Base-by-base conservation (phyloP, 2,888 invertebrate species). In the Dioctria linearis region DNA sequence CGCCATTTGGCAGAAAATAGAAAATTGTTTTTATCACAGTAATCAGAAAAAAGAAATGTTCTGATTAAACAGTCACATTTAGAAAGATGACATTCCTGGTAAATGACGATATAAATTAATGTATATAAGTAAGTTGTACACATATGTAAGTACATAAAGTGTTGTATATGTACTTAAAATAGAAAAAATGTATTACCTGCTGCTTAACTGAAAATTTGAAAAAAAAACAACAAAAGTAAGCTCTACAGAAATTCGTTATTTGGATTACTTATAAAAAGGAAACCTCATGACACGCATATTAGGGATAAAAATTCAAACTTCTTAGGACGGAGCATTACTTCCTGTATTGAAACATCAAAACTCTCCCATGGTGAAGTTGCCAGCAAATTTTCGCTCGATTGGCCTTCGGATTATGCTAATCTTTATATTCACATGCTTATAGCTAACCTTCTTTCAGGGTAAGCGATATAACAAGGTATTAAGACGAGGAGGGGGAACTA, bases 371-470 rank as follows among this genome's bases (percentile, higher is more conserved):
- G 71, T 43, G 71, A 59, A 59, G 42, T 75, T 9, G 61, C 37
- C 61, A 43, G 43, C 13, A 25, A 59, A 75, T 59, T 79, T 79
- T 69, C 69, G 59, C 69, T 79, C 79, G 67, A 79, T 79, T 69
- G 69, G 57, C 67, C 59, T n/a, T 67, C 37, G 79, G 79, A 79
- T 79, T 79, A 79, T 79, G 79, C 54, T 79, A 79, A 79, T 79
- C 79, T 67, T 69, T 40, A 66, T 78, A 43, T 75, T 61, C 57
- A 61, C 75, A 75, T 75, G 13, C 42, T 75, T 59, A 25, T 25
- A 43, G 59, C 75, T 59, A 75, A 75, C 59, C 75, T 75, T 43
- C 75, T 65, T n/a, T 65, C 3, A 5, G 40, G 3, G 37, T 9
- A 8, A 65, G 39, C 11, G 40, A 65, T 65, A 65, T 75, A 75